Conservation (phyloP, 2,888 invertebrate species). For the Cacoxenus indagator region DNA sequence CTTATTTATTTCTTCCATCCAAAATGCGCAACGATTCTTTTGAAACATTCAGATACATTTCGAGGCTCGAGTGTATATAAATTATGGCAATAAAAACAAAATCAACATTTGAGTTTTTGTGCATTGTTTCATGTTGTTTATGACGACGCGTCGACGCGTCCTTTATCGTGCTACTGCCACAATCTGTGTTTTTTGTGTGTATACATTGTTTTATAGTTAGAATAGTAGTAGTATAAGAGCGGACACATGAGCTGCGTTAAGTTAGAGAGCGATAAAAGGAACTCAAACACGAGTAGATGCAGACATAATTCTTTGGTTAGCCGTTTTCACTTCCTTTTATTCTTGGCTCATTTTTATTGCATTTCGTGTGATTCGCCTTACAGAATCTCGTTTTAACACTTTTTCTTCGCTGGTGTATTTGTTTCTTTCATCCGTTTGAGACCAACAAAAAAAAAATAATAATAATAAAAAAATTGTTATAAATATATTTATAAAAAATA, state of each 20-base stretch:
- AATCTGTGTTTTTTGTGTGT: background rate
- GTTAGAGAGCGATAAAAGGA: background rate
- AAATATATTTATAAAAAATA: constrained; percentile 55
- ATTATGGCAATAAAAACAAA: constrained; percentile 57
- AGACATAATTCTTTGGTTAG: constrained; percentile 48
- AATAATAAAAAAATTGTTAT: background rate
- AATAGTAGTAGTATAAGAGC: background rate
- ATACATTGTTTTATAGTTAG: constrained; percentile 1
- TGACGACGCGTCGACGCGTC: constrained; percentile 13
- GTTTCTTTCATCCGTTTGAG: constrained; percentile 28
- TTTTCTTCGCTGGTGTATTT: constrained; percentile 16
- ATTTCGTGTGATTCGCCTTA: constrained; percentile 38
- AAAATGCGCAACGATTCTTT: background rate
- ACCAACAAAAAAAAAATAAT: background rate
- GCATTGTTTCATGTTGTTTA: constrained; percentile 9
- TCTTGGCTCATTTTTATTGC: constrained; percentile 51
- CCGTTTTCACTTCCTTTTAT: constrained; percentile 53
- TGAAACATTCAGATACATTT: constrained; percentile 2
- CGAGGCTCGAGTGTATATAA: constrained; percentile 39
- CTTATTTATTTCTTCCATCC: background rate
- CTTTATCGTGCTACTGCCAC: constrained; percentile 2
- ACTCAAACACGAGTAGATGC: background rate
- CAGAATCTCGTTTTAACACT: background rate
- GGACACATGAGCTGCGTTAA: background rate
- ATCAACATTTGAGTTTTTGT: constrained; percentile 42